A percentile compares a stretch with the other conserved stretches of the same genome.
These are phyloP conservation scores for Podilymbus podiceps DNA, from an alignment of 2,113 vertebrate genomes.

Conservation along the genomic window DNA sequence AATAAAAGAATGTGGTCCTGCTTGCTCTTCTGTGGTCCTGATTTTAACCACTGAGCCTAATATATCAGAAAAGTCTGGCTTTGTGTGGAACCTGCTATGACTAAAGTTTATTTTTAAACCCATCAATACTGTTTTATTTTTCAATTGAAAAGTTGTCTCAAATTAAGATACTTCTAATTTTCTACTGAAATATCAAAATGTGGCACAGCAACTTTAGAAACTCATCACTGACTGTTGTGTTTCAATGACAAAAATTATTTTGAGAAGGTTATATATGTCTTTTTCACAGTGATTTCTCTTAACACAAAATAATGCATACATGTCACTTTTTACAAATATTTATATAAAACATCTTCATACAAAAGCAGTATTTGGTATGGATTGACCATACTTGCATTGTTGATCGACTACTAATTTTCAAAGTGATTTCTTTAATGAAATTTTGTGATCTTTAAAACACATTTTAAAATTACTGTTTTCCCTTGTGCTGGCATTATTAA, in stretches of 20 bases:
- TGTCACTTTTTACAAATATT: background rate
- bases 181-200: background rate
- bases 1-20: background rate
- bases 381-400: background rate
- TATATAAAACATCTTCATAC: background rate
- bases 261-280: background rate
- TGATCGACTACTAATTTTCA: background rate
- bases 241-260: background rate
- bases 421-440: background rate
- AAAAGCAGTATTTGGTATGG: background rate
- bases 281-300: background rate
- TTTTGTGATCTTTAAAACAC: background rate
- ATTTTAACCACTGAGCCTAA: background rate
- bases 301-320: background rate
- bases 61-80: background rate
- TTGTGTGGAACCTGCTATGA: background rate
- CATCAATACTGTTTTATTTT: background rate
- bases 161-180: background rate
- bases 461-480: background rate
- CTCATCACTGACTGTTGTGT: background rate
- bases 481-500: background rate
- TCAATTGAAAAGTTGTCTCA: background rate
- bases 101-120: background rate
- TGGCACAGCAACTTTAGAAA: background rate
- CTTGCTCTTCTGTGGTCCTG: background rate